These are phyloP conservation scores for Bemisia tabaci DNA, from an alignment of 1,140 invertebrate genomes.

Conservation along the genomic window DNA sequence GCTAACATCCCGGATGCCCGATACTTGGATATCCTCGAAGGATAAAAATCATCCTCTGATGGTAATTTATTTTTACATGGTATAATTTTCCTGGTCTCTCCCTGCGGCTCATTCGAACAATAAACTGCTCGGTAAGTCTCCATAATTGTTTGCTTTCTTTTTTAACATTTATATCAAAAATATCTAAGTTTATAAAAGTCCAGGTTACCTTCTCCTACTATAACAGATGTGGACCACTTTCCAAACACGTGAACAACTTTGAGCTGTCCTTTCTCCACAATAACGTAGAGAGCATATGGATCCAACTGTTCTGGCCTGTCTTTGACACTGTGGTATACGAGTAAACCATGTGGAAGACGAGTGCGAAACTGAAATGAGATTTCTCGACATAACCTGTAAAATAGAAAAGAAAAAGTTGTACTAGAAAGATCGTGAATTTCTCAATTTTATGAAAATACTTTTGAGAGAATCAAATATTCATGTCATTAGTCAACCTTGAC, in stretches of 20 bases:
- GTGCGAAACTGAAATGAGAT: conserved; percentile 80
- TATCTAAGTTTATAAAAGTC: too few relatives aligned
- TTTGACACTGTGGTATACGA: conserved; percentile 80
- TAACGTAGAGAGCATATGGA: conserved; percentile 75
- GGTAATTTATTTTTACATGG: too few relatives aligned
- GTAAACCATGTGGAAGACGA: conserved; percentile 64
- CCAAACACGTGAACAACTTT: conserved; percentile 83
- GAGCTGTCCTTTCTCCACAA: conserved; percentile 73
- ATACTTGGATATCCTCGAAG: too few relatives aligned
- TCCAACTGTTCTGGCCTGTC: conserved; percentile 55
- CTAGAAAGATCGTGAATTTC: conserved; percentile 1
- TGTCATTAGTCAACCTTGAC: conserved; percentile 1
- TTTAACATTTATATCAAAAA: too few relatives aligned
- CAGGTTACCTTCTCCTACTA: conserved; percentile 63
- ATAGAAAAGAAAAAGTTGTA: neutral
- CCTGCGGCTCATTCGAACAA: too few relatives aligned
- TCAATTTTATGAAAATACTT: neutral
- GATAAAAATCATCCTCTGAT: too few relatives aligned
- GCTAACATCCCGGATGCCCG: too few relatives aligned
- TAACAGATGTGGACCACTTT: conserved; percentile 66
- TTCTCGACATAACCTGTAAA: conserved; percentile 61
- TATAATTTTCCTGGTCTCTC: too few relatives aligned
- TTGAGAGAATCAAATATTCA: neutral
- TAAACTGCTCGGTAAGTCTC: too few relatives aligned
- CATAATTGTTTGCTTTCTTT: too few relatives aligned